A percentile compares a stretch with the other conserved stretches of the same genome.
These are phyloP conservation scores for Rhinichthys klamathensis DNA, from an alignment of 2,113 vertebrate species.

Conservation along the genomic window DNA sequence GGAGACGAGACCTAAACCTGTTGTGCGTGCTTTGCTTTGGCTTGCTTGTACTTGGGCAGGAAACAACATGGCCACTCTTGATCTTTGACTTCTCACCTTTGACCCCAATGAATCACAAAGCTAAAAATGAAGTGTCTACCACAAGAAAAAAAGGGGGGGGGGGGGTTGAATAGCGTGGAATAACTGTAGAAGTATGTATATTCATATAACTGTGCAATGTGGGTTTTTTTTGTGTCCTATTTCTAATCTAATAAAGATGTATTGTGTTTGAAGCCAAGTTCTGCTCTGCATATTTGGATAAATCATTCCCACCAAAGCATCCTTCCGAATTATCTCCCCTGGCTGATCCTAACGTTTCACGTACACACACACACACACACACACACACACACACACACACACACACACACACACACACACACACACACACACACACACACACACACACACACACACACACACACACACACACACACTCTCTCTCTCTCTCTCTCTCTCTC, in stretches of 20 bases:
- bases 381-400: no score
- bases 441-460: no score
- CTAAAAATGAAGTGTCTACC: neutral
- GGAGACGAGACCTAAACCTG: neutral
- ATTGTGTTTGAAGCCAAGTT: slow-evolving; percentile 20
- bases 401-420: no score
- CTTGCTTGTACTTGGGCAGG: slow-evolving; percentile 32
- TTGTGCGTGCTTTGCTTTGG: slow-evolving; percentile 24
- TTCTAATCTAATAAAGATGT: slow-evolving; percentile 47
- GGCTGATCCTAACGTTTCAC: slow-evolving; percentile 30
- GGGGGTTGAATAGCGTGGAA: neutral
- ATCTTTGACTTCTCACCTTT: slow-evolving; percentile 47
- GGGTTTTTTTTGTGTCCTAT: neutral
- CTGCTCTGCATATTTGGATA: slow-evolving; percentile 40
- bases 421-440: no score
- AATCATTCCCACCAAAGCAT: slow-evolving; percentile 37
- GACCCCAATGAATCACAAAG: slow-evolving; percentile 44
- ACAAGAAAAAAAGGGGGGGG: neutral
- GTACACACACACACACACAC: neutral
- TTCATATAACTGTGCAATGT: neutral
- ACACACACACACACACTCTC: no score
- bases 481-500: no score
- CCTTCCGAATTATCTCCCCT: slow-evolving; percentile 37
- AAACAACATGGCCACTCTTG: slow-evolving; percentile 37
- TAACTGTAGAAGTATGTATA: neutral